phyloP scores from a whole-genome alignment of 2,888 invertebrate species.

The Cryptus viduatorius region DNA sequence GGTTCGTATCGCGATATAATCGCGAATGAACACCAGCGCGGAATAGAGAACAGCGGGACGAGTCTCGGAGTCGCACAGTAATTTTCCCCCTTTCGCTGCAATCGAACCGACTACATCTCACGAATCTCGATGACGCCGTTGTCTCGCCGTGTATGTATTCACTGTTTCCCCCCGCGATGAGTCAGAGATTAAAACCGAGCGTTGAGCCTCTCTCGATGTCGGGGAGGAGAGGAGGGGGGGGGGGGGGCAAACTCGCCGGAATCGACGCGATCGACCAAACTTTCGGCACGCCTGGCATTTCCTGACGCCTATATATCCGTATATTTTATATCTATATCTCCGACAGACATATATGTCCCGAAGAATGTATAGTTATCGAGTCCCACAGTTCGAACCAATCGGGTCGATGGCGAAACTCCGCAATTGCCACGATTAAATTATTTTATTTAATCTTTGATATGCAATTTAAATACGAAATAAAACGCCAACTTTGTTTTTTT shows the following conservation, averaged over 20 bases:
- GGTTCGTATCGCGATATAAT: not conserved
- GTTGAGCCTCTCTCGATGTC: slow-evolving; percentile 35
- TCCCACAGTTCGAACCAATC: not conserved
- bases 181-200: slow-evolving; percentile 52
- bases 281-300: slow-evolving; percentile 58
- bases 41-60: not conserved
- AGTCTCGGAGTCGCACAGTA: not conserved
- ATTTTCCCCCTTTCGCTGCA: not conserved
- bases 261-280: slow-evolving; percentile 56
- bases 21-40: not conserved
- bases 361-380: not conserved
- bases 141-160: slow-evolving; percentile 15
- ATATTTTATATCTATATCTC: not conserved
- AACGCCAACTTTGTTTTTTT: too few relatives aligned
- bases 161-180: slow-evolving; percentile 38
- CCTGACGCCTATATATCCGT: slow-evolving; percentile 24
- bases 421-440: slow-evolving; percentile 15
- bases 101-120: slow-evolving; percentile 14
- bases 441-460: not conserved
- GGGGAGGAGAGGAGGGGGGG: not conserved
- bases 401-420: slow-evolving; percentile 38
- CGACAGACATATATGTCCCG: not conserved
- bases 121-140: slow-evolving; percentile 39
- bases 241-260: slow-evolving; percentile 21
- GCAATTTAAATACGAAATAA: too few relatives aligned